Conservation (phyloP, 2,888 invertebrate species). For the Tupiocoris notatus region DNA sequence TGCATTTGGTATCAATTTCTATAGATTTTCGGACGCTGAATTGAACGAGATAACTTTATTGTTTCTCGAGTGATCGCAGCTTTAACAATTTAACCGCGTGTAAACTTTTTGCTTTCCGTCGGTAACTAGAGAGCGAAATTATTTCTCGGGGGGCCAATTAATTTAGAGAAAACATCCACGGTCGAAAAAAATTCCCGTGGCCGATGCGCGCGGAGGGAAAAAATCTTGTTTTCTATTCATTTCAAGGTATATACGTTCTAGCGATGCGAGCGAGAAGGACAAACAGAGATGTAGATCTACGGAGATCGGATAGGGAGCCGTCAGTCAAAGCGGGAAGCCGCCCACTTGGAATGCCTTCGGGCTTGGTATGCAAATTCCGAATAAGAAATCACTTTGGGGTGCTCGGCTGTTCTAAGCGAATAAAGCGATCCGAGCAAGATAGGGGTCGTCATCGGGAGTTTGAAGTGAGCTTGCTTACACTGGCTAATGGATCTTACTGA, state of each 20-base stretch:
- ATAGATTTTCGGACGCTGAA: too few species aligned
- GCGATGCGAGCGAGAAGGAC: neutral
- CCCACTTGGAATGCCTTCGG: conserved; percentile 23
- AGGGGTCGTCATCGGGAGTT: too few species aligned
- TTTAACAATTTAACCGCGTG: too few species aligned
- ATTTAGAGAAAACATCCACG: conserved; percentile 20
- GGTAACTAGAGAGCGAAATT: neutral
- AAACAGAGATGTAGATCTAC: conserved; percentile 3
- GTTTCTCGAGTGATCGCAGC: too few species aligned
- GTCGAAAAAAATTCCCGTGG: neutral
- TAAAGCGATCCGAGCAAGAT: neutral
- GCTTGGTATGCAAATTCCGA: conserved; percentile 37
- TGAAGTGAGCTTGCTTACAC: conserved; percentile 35
- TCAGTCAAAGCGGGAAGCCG: conserved; percentile 29
- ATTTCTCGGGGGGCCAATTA: conserved; percentile 11
- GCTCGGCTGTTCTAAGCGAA: neutral
- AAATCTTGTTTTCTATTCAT: conserved; percentile 18
- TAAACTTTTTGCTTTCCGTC: too few species aligned
- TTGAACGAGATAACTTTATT: too few species aligned
- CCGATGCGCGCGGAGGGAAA: neutral
- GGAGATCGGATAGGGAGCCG: neutral
- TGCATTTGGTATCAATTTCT: too few species aligned
- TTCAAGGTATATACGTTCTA: neutral
- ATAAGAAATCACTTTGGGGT: conserved; percentile 36
- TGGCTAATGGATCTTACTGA: conserved; percentile 42